Conservation (phyloP, 2,888 invertebrate genomes). For the Drosophila mimetica region DNA sequence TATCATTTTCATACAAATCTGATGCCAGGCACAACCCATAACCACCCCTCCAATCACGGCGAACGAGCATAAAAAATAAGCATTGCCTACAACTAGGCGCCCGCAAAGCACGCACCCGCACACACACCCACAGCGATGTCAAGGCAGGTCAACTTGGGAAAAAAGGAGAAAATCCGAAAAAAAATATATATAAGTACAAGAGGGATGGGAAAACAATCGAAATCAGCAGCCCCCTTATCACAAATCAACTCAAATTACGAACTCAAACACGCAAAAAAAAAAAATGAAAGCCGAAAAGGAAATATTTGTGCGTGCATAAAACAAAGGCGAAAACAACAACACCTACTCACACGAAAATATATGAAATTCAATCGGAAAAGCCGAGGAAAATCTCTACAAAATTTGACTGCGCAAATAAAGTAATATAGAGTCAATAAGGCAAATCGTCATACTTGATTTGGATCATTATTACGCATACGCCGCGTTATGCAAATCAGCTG, state of each 20-base stretch:
- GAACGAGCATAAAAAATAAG: constrained; percentile 58
- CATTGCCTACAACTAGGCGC: constrained; percentile 46
- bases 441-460: constrained; percentile 51
- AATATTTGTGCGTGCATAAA: constrained; percentile 60
- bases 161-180: constrained; percentile 3
- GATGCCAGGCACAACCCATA: constrained; percentile 48
- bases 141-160: constrained; percentile 56
- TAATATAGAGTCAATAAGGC: constrained; percentile 58
- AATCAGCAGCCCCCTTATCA: constrained; percentile 57
- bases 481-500: constrained; percentile 65
- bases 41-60: constrained; percentile 23
- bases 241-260: constrained; percentile 74
- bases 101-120: constrained; percentile 13
- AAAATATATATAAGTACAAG: background rate
- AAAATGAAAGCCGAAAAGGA: constrained; percentile 22
- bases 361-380: constrained; percentile 36
- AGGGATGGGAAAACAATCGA: constrained; percentile 58
- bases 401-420: constrained; percentile 45
- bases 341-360: constrained; percentile 17
- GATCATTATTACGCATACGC: constrained; percentile 71
- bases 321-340: constrained; percentile 49
- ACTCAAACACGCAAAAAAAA: constrained; percentile 42
- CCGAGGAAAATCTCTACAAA: constrained; percentile 31
- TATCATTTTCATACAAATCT: constrained; percentile 73
- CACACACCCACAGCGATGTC: constrained; percentile 24